Conservation (phyloP, 2,888 invertebrate genomes). For the Drosophila buzzatii region DNA sequence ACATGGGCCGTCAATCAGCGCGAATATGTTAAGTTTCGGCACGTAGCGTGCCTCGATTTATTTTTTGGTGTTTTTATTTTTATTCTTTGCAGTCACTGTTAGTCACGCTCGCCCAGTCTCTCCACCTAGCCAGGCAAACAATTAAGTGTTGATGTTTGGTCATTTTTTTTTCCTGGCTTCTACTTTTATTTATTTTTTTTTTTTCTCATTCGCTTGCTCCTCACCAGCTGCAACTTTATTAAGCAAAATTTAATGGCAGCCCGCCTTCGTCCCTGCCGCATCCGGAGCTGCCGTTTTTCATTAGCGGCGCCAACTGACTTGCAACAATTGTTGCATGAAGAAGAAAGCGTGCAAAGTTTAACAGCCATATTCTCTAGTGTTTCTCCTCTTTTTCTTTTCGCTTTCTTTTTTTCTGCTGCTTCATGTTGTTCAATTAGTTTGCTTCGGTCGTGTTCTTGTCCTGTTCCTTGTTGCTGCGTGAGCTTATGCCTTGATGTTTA, state of each 20-base stretch:
- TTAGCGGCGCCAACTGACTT: constrained; percentile 78
- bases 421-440: constrained; percentile 80
- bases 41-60: constrained; percentile 41
- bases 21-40: constrained; percentile 51
- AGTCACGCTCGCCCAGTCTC: constrained; percentile 43
- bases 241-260: constrained; percentile 78
- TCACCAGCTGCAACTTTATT: constrained; percentile 79
- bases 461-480: constrained; percentile 11
- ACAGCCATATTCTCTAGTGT: constrained; percentile 60
- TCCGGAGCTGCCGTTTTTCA: constrained; percentile 73
- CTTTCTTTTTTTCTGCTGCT: constrained; percentile 57
- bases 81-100: constrained; percentile 26
- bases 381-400: constrained; percentile 9
- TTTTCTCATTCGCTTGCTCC: constrained; percentile 9
- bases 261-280: constrained; percentile 14
- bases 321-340: constrained; percentile 78
- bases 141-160: constrained; percentile 83
- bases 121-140: constrained; percentile 63
- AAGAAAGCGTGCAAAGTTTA: constrained; percentile 55
- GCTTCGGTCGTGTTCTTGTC: constrained; percentile 40
- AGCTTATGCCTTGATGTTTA: constrained; percentile 43
- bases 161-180: constrained; percentile 60
- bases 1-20: constrained; percentile 53
- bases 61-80: too few relatives aligned
- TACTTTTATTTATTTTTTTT: constrained; percentile 19